Conservation (phyloP, 64 coral and sea anemone species). For the Actinia equina region DNA sequence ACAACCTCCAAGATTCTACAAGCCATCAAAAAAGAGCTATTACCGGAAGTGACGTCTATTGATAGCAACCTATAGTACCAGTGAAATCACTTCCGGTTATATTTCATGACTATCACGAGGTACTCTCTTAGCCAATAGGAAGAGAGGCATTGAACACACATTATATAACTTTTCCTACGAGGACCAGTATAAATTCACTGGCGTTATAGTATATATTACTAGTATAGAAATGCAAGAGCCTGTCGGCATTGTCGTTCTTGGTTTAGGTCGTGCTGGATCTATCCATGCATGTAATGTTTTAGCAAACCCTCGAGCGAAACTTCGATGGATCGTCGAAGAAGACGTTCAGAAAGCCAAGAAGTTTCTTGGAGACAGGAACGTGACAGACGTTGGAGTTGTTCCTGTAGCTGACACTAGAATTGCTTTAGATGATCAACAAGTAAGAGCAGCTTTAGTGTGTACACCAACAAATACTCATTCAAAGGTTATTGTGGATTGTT, state of each 20-base stretch:
- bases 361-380: slow-evolving; percentile 40
- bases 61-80: too few species aligned
- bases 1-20: too few species aligned
- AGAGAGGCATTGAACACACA: too few species aligned
- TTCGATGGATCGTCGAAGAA: slow-evolving; percentile 83
- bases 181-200: too few species aligned
- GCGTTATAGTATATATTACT: too few species aligned
- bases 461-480: slow-evolving; percentile 81
- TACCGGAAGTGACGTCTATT: too few species aligned
- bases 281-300: slow-evolving; percentile 68
- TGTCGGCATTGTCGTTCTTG: slow-evolving; percentile 54
- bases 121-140: too few species aligned
- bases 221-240: not conserved
- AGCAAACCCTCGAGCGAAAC: slow-evolving; percentile 37
- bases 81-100: too few species aligned
- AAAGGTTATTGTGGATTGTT: slow-evolving; percentile 48
- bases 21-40: too few species aligned
- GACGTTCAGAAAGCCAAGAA: slow-evolving; percentile 58
- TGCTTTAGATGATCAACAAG: slow-evolving; percentile 45
- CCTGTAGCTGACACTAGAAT: not conserved
- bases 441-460: slow-evolving; percentile 58
- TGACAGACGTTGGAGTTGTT: slow-evolving; percentile 42
- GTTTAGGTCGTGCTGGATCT: slow-evolving; percentile 68
- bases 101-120: too few species aligned
- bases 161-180: too few species aligned